Base-by-base conservation (phyloP, 2,888 invertebrate species). In the Uropetala carovei region DNA sequence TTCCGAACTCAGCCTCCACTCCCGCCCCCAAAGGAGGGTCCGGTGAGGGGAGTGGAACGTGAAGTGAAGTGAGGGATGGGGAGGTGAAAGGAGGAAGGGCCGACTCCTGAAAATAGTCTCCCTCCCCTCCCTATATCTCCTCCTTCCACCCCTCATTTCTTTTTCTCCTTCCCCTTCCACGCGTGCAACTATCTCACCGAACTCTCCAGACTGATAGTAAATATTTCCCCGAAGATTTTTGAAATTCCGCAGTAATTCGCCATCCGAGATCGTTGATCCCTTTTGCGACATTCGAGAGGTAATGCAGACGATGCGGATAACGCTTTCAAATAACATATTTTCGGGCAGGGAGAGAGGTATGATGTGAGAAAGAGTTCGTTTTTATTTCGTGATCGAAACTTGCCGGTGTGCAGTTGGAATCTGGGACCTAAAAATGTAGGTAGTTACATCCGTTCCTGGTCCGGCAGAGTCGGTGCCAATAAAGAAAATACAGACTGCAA, bases 181-280 rank as follows among this genome's bases (percentile, higher is more conserved):
- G 43, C 43, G 5, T 43, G 1, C 43, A 43, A 43, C 22, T 22
- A 18, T 64, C 64, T 68, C 68, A n/a, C 68, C 43, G 43, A 43
- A 43, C 43, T 43, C 43, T 43, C 43, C 75, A 75, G 75, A 75
- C 75, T 22, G n/a, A 75, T 75, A 75, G 75, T 75, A 75, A 75
- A 75, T 27, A 75, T 75, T 75, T 75, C 75, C 75, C 27, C 75
- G 75, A 27, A 22, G 75, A 75, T 75, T 75, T 75, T 75, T 75
- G 8, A 75, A 75, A 75, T 75, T 75, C 75, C 75, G 75, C 75
- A 27, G 75, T 75, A 75, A 75, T 75, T 75, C 75, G 75, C 64
- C 0, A 13, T 64, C 18, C 16, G 64, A 22, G 75, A 75, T 75
- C 75, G 27, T 13, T 75, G 75, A 8, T 27, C 75, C 75, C 75